Percentiles rank a stretch among this genome's conserved stretches.
Evolutionary conservation across 2,797 vertebrate genomes (phyloP).

Genomic region (Valencia hispanica): DNA sequence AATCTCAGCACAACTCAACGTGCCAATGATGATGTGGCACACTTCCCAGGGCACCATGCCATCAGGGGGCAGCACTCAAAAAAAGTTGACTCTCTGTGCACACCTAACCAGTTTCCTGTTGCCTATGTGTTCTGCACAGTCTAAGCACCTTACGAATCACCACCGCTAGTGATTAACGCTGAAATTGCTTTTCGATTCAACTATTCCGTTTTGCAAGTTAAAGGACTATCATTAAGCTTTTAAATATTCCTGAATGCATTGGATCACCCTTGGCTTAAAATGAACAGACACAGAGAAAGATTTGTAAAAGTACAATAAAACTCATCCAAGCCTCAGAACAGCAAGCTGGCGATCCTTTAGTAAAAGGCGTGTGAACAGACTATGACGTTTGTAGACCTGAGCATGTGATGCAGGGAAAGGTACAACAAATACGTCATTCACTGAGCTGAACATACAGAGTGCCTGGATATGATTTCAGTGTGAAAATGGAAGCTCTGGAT

Average conservation of each 20-base stretch:
- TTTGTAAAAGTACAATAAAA: no score
- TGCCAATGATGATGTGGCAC: neutral
- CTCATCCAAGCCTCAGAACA: no score
- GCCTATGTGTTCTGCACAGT: neutral
- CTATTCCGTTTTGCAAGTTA: neutral
- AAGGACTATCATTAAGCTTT: neutral
- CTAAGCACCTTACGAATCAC: neutral
- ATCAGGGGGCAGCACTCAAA: neutral
- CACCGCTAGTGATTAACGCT: neutral
- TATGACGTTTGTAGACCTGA: constrained; percentile 47
- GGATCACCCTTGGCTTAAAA: neutral
- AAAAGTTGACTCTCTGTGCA: neutral
- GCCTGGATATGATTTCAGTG: constrained; percentile 45
- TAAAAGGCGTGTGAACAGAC: neutral
- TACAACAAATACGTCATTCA: constrained; percentile 49
- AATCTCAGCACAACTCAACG: neutral
- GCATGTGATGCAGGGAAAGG: constrained; percentile 34
- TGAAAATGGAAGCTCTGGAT: constrained; percentile 27
- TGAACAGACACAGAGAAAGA: no score
- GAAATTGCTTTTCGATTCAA: no score
- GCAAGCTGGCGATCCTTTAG: neutral
- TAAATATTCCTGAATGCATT: neutral
- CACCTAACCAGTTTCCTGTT: neutral
- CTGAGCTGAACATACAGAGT: constrained; percentile 39
- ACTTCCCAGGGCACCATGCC: neutral